These are phyloP conservation scores for Seladonia tumulorum DNA, from an alignment of 2,888 invertebrate species.

Conservation along the genomic window DNA sequence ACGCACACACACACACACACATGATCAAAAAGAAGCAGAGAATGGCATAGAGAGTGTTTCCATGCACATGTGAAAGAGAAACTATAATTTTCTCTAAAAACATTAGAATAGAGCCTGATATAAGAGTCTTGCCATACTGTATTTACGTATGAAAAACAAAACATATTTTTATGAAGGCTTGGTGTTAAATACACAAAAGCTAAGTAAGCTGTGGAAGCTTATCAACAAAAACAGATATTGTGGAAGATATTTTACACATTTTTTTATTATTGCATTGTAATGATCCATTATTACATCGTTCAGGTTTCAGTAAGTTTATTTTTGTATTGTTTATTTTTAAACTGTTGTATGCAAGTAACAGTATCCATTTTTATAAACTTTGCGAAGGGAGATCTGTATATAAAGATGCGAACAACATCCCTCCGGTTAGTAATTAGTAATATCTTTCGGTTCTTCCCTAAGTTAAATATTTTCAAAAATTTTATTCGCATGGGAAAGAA, in stretches of 20 bases:
- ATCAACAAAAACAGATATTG: constrained; percentile 47
- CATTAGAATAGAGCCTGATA: constrained; percentile 75
- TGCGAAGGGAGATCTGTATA: constrained; percentile 40
- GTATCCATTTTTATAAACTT: constrained; percentile 37
- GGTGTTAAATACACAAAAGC: constrained; percentile 64
- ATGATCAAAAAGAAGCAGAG: constrained; percentile 37
- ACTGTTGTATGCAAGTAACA: constrained; percentile 37
- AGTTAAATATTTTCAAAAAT: constrained; percentile 29
- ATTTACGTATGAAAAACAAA: constrained; percentile 72
- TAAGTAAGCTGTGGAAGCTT: constrained; percentile 53
- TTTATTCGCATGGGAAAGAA: not conserved
- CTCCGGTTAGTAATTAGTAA: constrained; percentile 60
- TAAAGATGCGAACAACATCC: constrained; percentile 53
- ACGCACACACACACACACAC: not conserved
- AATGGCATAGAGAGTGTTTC: constrained; percentile 65
- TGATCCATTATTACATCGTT: constrained; percentile 30
- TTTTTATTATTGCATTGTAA: constrained; percentile 37
- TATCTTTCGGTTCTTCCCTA: constrained; percentile 41
- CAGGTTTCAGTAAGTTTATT: constrained; percentile 43
- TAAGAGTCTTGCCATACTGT: constrained; percentile 77
- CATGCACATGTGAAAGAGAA: constrained; percentile 64
- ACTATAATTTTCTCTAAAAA: constrained; percentile 67
- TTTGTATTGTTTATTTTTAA: constrained; percentile 38
- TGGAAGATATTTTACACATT: constrained; percentile 35
- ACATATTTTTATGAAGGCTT: constrained; percentile 82